phyloP scores from a whole-genome alignment of 2,113 vertebrate species.

The Puffinus mauretanicus region DNA sequence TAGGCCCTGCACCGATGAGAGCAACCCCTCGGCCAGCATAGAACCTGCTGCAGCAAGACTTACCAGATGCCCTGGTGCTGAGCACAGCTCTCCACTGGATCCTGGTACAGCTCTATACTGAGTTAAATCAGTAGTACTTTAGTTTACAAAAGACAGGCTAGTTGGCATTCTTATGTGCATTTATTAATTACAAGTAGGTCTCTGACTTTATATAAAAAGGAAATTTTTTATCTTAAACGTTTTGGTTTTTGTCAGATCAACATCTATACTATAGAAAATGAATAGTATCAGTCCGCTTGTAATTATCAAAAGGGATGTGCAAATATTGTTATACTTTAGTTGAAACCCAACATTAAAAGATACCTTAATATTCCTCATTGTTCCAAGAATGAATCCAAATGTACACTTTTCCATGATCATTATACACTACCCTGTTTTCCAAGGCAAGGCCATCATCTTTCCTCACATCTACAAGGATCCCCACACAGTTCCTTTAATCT shows the following conservation, averaged over 20 bases:
- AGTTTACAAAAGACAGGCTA: constrained; percentile 56
- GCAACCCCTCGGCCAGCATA: background rate
- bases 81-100: background rate
- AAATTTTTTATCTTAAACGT: constrained; percentile 18
- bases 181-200: constrained; percentile 55
- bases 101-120: background rate
- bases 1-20: background rate
- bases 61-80: background rate
- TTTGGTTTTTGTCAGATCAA: constrained; percentile 52
- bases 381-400: background rate
- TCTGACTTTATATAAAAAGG: constrained; percentile 38
- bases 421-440: background rate
- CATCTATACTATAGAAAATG: constrained; percentile 33
- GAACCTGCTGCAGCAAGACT: background rate
- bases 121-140: constrained; percentile 7
- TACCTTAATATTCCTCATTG: background rate
- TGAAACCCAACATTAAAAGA: constrained; percentile 18
- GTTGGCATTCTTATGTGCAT: constrained; percentile 55
- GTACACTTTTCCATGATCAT: background rate
- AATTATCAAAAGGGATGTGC: constrained; percentile 65
- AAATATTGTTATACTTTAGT: constrained; percentile 37
- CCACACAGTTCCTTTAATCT: constrained; percentile 81
- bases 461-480: constrained; percentile 87
- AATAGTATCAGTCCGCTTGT: constrained; percentile 6
- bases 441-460: constrained; percentile 21